These are phyloP conservation scores for Gallinago media DNA, from an alignment of 2,113 vertebrate genomes.

Conservation along the genomic window DNA sequence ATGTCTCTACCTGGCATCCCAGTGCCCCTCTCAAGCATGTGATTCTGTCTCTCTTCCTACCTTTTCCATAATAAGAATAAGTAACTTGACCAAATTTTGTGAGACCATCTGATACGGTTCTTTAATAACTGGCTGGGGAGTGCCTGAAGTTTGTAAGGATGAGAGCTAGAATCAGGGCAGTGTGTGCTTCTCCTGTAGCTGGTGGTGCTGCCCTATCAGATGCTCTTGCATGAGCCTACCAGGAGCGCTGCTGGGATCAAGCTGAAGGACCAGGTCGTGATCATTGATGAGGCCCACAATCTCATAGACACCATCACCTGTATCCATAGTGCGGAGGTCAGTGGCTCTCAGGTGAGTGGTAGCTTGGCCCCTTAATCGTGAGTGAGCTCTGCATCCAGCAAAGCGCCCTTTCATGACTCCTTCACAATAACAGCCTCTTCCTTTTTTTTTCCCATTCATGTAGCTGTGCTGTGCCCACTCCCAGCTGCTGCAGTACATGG, in stretches of 20 bases:
- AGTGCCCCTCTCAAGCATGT: not conserved
- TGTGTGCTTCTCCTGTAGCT: conserved; percentile 75
- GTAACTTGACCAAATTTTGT: not conserved
- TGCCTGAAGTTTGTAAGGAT: not conserved
- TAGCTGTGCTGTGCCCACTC: conserved; percentile 93
- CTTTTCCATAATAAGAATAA: not conserved
- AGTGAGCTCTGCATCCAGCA: not conserved
- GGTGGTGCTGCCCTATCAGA: conserved; percentile 97
- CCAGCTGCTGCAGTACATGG: conserved; percentile 91
- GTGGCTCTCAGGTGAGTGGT: conserved; percentile 87
- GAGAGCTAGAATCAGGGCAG: not conserved
- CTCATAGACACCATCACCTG: conserved; percentile 91
- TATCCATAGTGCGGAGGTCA: conserved; percentile 89
- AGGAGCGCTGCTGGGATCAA: conserved; percentile 88
- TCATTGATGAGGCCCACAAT: conserved; percentile 98
- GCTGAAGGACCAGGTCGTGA: conserved; percentile 91
- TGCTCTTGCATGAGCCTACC: conserved; percentile 90
- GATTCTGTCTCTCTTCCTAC: not conserved
- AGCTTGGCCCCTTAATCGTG: not conserved
- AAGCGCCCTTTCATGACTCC: not conserved
- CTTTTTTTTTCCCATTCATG: not conserved
- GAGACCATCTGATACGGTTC: accelerated
- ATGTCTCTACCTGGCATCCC: not conserved
- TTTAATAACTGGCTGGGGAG: not conserved
- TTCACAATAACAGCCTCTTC: not conserved